Evolutionary conservation across 2,797 vertebrate species (phyloP), one percentile per base, ranked within the genome.

Genomic region (Anas capensis): DNA sequence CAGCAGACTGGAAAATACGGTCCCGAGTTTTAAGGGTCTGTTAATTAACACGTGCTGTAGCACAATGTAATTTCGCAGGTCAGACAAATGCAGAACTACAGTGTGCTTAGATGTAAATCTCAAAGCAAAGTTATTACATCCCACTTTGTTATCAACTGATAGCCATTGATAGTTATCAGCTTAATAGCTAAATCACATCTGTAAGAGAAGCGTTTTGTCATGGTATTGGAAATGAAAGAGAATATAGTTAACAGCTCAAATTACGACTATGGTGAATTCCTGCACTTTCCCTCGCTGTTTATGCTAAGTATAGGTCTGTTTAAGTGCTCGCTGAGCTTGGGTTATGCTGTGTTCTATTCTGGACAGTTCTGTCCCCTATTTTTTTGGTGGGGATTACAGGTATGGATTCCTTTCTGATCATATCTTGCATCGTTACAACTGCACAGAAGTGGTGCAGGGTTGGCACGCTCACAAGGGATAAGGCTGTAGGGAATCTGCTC

Each of bases 1-100:
- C 61, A 58, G 69, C 54, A 68, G 85, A 46, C 10, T 24, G 58
- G 65, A 86, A 73, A 83, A 51, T 2, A 38, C 1, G 42, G 14
- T 33, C 21, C 53, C 0, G 5, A 36, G 21, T 66, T 49, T 51
- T 40, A n/a, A 61, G 51, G 40, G 40, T 0, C 0, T 11, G 21
- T 62, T 71, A 62, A 71, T 82, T 31, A 79, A 78, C 29, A 2
- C 0, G 13, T 49, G 81, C 84, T 51, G 48, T 3, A 51, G 80
- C 46, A 73, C 69, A 27, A 14, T 0, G n/a, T 10, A 2, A 66
- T 78, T 75, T 19, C 46, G 73, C 42, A 20, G 78, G 66, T 48
- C 46, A 61, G 60, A 53, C 29, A n/a, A 60, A 79, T 0, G 5
- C 71, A 68, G 38, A 17, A 1, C 26, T 17, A 18, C 13, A 7